A percentile compares a stretch with the other conserved stretches of the same genome.
Evolutionary conservation across 2,113 vertebrate species (phyloP).

Genomic region (Planiliza haematocheilus): DNA sequence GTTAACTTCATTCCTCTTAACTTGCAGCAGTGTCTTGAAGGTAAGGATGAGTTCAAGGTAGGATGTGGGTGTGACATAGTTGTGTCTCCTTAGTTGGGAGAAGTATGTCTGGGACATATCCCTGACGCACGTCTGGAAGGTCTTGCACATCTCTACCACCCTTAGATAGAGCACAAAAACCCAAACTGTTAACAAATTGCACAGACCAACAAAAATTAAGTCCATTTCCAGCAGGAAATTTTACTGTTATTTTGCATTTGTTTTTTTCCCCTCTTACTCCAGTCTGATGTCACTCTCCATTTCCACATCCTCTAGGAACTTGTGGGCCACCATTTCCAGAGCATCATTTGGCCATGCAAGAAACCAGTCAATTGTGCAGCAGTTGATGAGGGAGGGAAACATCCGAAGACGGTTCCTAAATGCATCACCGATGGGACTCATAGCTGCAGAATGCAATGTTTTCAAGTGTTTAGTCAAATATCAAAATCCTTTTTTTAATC

Average conservation of each 20-base stretch:
- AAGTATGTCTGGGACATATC: conserved; percentile 87
- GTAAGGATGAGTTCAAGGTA: conserved; percentile 95
- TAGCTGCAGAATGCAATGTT: conserved; percentile 79
- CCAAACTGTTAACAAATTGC: background rate
- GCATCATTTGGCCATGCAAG: conserved; percentile 93
- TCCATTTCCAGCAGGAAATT: background rate
- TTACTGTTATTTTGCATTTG: background rate
- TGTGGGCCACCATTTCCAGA: conserved; percentile 94
- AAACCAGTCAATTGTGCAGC: conserved; percentile 98
- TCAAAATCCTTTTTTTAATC: no score
- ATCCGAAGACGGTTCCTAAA: conserved; percentile 93
- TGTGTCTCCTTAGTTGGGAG: conserved; percentile 85
- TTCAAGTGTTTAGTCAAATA: background rate
- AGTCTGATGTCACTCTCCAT: conserved; percentile 84
- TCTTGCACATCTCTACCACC: conserved; percentile 93
- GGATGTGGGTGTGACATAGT: conserved; percentile 95
- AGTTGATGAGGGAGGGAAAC: conserved; percentile 96
- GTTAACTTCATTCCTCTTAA: conserved; percentile 89
- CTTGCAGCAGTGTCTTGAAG: conserved; percentile 88
- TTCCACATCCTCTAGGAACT: conserved; percentile 92
- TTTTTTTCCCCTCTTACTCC: conserved; percentile 80
- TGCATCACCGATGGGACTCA: conserved; percentile 95
- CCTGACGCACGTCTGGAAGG: conserved; percentile 89
- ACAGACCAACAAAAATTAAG: background rate
- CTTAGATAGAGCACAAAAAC: conserved; percentile 71